phyloP scores from a whole-genome alignment of 30 jellyfish, hydroid and myxozoan genomes.

The Hydractinia symbiolongicarpus region DNA sequence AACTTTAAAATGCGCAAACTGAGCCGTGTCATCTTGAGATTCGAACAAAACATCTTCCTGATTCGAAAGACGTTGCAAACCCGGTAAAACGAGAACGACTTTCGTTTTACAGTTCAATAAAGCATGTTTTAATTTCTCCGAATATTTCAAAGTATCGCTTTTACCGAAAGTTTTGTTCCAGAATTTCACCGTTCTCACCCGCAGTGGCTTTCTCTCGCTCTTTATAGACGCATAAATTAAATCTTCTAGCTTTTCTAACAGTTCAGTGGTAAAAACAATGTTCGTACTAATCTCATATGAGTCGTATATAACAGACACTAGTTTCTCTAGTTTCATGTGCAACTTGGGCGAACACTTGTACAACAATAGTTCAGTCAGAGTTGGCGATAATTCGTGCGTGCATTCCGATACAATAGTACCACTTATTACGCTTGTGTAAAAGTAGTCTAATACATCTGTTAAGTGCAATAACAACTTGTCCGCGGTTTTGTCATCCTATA shows the following conservation, averaged over 20 bases:
- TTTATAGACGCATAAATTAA: constrained; percentile 34
- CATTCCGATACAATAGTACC: constrained; percentile 1
- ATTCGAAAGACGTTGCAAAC: neutral
- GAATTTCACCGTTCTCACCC: constrained; percentile 47
- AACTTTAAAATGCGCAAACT: constrained; percentile 34
- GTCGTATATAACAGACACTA: neutral
- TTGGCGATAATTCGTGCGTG: constrained; percentile 5
- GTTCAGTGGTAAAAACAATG: neutral
- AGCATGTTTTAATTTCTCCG: constrained; percentile 38
- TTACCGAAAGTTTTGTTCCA: constrained; percentile 69
- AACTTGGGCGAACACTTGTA: constrained; percentile 10
- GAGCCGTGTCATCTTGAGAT: constrained; percentile 34
- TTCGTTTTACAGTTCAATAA: constrained; percentile 4
- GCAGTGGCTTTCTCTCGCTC: constrained; percentile 29
- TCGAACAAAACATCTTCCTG: neutral
- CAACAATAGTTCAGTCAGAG: neutral
- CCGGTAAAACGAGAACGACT: constrained; percentile 18
- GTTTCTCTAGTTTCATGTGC: constrained; percentile 24
- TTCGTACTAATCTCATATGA: constrained; percentile 4
- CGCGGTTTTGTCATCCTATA: constrained; percentile 5
- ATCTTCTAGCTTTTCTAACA: neutral
- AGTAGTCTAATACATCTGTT: neutral
- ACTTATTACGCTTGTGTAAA: constrained; percentile 7
- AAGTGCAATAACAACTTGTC: neutral
- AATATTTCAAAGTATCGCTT: constrained; percentile 22